Evolutionary conservation across 2,113 vertebrate species (phyloP).

Genomic region (Scatophagus argus): DNA sequence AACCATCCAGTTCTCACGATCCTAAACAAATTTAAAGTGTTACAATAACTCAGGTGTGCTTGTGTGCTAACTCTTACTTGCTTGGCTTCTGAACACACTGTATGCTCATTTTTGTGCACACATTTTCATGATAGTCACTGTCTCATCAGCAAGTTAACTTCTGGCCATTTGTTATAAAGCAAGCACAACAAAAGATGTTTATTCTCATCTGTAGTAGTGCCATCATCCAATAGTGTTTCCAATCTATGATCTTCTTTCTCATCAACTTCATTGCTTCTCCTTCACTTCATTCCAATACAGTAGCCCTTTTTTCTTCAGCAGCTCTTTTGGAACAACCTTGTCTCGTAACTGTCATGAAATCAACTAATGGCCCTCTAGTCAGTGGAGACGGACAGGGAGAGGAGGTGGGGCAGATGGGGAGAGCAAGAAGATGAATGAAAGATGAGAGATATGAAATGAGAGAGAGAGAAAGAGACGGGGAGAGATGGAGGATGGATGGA

Average conservation of each 20-base stretch:
- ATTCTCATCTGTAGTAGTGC: conserved; percentile 5
- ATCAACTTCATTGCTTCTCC: neutral
- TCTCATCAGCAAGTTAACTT: conserved; percentile 17
- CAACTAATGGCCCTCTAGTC: conserved; percentile 46
- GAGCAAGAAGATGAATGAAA: conserved; percentile 29
- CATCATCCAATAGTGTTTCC: conserved; percentile 8
- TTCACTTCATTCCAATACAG: conserved; percentile 10
- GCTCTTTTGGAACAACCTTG: conserved; percentile 5
- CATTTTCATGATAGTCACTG: conserved; percentile 26
- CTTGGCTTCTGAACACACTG: conserved; percentile 5
- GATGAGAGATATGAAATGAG: conserved; percentile 16
- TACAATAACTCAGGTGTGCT: neutral
- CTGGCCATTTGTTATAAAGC: conserved; percentile 39
- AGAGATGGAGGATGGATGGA: conserved; percentile 21
- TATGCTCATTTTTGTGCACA: conserved; percentile 29
- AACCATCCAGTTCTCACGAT: neutral
- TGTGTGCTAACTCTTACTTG: neutral
- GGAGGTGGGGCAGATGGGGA: conserved; percentile 8
- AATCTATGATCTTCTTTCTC: neutral
- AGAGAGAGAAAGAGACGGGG: neutral
- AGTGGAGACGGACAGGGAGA: conserved; percentile 11
- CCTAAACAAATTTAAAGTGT: neutral
- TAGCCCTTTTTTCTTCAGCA: neutral
- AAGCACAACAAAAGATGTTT: conserved; percentile 18
- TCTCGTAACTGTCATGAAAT: conserved; percentile 32